Percentiles rank a stretch among this genome's conserved stretches.
These are phyloP conservation scores for Ectropis grisescens DNA, from an alignment of 1,140 invertebrate genomes.

Conservation along the genomic window DNA sequence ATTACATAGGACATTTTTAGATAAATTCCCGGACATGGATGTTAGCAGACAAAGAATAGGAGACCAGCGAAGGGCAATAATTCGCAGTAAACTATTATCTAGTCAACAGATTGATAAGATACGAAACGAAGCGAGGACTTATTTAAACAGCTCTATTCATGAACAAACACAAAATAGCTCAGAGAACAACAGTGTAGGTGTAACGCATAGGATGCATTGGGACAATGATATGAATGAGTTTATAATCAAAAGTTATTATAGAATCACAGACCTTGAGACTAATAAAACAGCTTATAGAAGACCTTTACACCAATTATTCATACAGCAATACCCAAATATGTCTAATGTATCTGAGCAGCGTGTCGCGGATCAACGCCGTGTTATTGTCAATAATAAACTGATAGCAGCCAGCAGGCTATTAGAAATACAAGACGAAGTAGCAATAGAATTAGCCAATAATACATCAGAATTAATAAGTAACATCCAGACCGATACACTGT, in stretches of 20 bases:
- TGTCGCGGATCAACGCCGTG: slow-evolving; percentile 3
- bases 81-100: slow-evolving; percentile 11
- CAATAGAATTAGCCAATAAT: background rate
- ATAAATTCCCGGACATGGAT: slow-evolving; percentile 12
- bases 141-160: slow-evolving; percentile 1
- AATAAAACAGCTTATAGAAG: slow-evolving; percentile 13
- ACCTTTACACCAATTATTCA: slow-evolving; percentile 10
- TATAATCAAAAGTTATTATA: slow-evolving; percentile 12
- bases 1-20: slow-evolving; percentile 10
- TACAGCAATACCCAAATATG: background rate
- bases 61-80: slow-evolving; percentile 16
- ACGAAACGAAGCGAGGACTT: slow-evolving; percentile 6
- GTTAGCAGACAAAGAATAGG: slow-evolving; percentile 16
- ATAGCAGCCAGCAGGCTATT: background rate
- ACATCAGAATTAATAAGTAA: background rate
- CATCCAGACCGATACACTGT: background rate
- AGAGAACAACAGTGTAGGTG: background rate
- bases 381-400: slow-evolving; percentile 1
- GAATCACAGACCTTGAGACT: slow-evolving; percentile 11
- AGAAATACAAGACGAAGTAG: slow-evolving; percentile 1
- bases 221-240: slow-evolving; percentile 11
- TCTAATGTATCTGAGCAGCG: slow-evolving; percentile 1
- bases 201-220: slow-evolving; percentile 9
- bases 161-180: background rate
- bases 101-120: slow-evolving; percentile 5